Percentiles rank a stretch among this genome's conserved stretches.
Evolutionary conservation across 2,797 vertebrate species (phyloP).

Genomic region (Chelonia mydas): DNA sequence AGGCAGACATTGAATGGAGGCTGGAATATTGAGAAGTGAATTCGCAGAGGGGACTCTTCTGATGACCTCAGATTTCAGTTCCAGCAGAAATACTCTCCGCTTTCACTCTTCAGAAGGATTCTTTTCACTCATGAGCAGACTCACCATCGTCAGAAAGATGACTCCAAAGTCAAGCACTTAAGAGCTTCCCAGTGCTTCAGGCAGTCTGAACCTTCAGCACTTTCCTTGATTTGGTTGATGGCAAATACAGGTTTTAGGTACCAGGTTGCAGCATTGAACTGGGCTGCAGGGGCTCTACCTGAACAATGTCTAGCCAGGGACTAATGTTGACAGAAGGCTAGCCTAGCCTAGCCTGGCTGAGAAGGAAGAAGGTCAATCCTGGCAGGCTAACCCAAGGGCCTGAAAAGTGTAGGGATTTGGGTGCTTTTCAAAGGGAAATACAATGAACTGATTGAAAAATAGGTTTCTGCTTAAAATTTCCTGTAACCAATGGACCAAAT

Average conservation of each 20-base stretch:
- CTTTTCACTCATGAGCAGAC: background rate
- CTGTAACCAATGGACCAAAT: background rate
- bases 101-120: background rate
- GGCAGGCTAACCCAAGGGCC: background rate
- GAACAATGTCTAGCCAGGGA: background rate
- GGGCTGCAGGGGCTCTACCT: background rate
- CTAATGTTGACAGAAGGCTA: background rate
- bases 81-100: background rate
- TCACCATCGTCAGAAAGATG: background rate
- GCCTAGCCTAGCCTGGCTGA: background rate
- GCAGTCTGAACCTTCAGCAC: fast-evolving
- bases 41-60: fast-evolving
- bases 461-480: background rate
- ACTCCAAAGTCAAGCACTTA: background rate
- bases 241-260: background rate
- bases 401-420: background rate
- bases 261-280: background rate
- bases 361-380: background rate
- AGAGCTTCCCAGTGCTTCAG: fast-evolving
- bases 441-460: background rate
- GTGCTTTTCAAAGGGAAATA: background rate
- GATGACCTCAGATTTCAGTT: background rate
- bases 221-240: background rate
- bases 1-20: background rate
- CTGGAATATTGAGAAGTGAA: background rate